phyloP scores from a whole-genome alignment of 1,140 invertebrate genomes.

The Neodiprion pinetum region DNA sequence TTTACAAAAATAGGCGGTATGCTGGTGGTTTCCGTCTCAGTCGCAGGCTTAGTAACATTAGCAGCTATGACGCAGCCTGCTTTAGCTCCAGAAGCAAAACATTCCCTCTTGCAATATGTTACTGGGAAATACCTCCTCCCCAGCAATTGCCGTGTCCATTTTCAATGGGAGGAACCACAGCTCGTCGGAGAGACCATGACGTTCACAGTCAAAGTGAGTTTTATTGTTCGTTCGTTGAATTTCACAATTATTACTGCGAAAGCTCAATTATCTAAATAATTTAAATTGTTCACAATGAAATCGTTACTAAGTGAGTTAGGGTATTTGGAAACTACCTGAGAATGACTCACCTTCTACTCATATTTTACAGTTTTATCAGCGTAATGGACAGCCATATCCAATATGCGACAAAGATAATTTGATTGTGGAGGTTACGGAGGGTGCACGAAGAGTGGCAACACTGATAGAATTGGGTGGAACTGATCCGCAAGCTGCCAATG shows the following conservation, averaged over 20 bases:
- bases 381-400: constrained; percentile 91
- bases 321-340: constrained; percentile 20
- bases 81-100: constrained; percentile 84
- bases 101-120: constrained; percentile 88
- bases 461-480: constrained; percentile 84
- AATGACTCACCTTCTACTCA: constrained; percentile 17
- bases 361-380: constrained; percentile 81
- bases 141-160: constrained; percentile 83
- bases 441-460: constrained; percentile 81
- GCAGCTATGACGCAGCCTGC: constrained; percentile 88
- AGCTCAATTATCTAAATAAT: background rate
- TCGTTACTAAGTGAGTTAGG: too few relatives aligned
- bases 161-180: constrained; percentile 88
- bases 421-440: constrained; percentile 84
- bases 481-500: constrained; percentile 82
- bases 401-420: constrained; percentile 91
- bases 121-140: constrained; percentile 90
- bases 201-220: constrained; percentile 78
- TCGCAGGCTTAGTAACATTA: constrained; percentile 83
- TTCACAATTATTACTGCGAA: constrained; percentile 15
- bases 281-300: constrained; percentile 23
- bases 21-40: constrained; percentile 84
- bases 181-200: constrained; percentile 88
- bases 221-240: constrained; percentile 9
- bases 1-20: constrained; percentile 70